Evolutionary conservation across 1,140 invertebrate species (phyloP).

Genomic region (Drosophila aff.): DNA sequence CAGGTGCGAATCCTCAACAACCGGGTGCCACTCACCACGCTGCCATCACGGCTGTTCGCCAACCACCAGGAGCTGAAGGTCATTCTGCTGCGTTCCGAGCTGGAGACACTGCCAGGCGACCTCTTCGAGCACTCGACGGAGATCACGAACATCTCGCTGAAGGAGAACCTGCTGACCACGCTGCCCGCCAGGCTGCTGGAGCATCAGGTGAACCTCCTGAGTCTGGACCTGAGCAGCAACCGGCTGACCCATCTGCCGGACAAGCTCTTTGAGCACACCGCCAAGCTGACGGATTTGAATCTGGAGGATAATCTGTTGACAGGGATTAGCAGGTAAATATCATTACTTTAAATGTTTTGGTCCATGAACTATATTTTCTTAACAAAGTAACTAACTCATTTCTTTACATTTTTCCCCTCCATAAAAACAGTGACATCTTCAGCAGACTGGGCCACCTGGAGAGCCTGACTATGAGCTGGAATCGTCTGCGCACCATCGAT

Average conservation of each 20-base stretch:
- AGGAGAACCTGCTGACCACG: slow-evolving; percentile 86
- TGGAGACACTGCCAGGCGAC: slow-evolving; percentile 86
- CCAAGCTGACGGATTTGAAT: slow-evolving; percentile 86
- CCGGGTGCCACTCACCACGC: slow-evolving; percentile 86
- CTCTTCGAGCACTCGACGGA: slow-evolving; percentile 86
- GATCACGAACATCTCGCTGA: slow-evolving; percentile 87
- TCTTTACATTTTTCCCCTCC: background rate
- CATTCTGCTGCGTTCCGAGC: slow-evolving; percentile 85
- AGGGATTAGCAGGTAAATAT: slow-evolving; percentile 85
- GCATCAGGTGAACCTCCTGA: slow-evolving; percentile 86
- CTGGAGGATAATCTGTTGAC: slow-evolving; percentile 86
- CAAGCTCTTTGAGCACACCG: slow-evolving; percentile 86
- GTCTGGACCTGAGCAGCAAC: slow-evolving; percentile 87
- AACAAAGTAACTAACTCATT: background rate
- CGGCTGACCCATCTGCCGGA: slow-evolving; percentile 86
- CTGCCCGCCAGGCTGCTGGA: slow-evolving; percentile 87
- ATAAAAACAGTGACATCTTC: slow-evolving; percentile 53
- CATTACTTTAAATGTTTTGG: too few species aligned
- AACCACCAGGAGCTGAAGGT: slow-evolving; percentile 86
- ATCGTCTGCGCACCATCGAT: slow-evolving; percentile 53
- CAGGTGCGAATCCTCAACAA: slow-evolving; percentile 87
- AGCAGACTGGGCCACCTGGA: slow-evolving; percentile 52
- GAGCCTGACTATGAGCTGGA: slow-evolving; percentile 61
- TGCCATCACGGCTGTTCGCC: slow-evolving; percentile 87
- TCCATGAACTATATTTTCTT: too few species aligned